Conservation (phyloP, 2,888 invertebrate genomes). For the Didymodactylos carnosus region DNA sequence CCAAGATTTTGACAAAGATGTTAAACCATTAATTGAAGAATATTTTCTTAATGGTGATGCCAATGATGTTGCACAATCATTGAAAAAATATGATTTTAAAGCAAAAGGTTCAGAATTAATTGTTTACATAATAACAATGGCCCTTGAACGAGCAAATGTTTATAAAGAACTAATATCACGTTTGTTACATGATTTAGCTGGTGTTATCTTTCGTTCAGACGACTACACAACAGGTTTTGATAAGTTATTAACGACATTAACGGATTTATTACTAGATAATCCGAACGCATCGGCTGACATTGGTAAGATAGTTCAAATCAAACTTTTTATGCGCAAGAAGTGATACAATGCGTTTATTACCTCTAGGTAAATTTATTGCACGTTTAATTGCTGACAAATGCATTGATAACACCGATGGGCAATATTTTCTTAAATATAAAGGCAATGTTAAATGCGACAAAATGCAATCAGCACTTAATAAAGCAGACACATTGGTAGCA, state of each 20-base stretch:
- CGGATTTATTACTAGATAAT: constrained; percentile 65
- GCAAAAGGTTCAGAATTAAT: constrained; percentile 55
- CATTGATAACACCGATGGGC: constrained; percentile 22
- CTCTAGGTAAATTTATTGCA: constrained; percentile 72
- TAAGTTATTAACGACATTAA: constrained; percentile 52
- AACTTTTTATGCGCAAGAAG: background rate
- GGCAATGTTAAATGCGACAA: background rate
- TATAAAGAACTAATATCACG: constrained; percentile 56
- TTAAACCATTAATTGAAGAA: constrained; percentile 11
- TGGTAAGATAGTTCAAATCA: background rate
- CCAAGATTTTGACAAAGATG: constrained; percentile 1
- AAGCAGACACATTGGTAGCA: background rate
- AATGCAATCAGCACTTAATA: background rate
- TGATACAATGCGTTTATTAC: constrained; percentile 19
- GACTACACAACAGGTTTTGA: constrained; percentile 64
- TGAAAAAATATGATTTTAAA: constrained; percentile 33
- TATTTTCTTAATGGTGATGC: constrained; percentile 14
- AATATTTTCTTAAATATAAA: constrained; percentile 16
- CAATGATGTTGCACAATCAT: constrained; percentile 5
- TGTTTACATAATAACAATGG: constrained; percentile 21
- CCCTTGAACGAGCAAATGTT: constrained; percentile 49
- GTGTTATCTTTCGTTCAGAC: constrained; percentile 51
- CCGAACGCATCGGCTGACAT: constrained; percentile 56
- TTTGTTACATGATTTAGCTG: constrained; percentile 64
- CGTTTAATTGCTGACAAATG: constrained; percentile 66